phyloP scores from a whole-genome alignment of 2,888 invertebrate species.

The Aspidiotus destructor region DNA sequence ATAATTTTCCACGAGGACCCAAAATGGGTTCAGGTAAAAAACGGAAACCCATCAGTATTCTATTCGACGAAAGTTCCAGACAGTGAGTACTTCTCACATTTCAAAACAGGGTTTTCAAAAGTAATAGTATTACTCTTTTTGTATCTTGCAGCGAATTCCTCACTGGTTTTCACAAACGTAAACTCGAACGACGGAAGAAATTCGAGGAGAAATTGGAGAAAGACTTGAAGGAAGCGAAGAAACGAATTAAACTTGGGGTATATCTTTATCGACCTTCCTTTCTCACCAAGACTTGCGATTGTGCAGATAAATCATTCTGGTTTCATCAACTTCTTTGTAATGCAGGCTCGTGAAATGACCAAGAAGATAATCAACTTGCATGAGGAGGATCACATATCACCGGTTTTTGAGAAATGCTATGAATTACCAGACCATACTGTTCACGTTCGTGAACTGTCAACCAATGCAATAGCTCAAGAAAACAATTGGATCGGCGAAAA shows the following conservation, averaged over 20 bases:
- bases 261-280: too few species aligned
- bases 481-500: constrained; percentile 65
- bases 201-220: constrained; percentile 62
- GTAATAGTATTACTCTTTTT: neutral
- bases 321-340: constrained; percentile 36
- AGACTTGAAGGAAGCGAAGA: constrained; percentile 64
- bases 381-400: constrained; percentile 61
- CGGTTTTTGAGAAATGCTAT: constrained; percentile 51
- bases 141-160: constrained; percentile 58
- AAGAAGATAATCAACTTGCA: constrained; percentile 62
- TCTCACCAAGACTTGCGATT: neutral
- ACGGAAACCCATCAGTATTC: neutral
- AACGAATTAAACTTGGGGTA: constrained; percentile 64
- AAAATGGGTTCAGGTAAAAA: too few species aligned
- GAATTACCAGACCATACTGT: constrained; percentile 69
- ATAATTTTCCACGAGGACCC: too few species aligned
- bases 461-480: constrained; percentile 58
- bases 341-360: constrained; percentile 56
- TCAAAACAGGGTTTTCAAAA: neutral
- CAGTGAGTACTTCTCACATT: constrained; percentile 43
- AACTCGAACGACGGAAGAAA: constrained; percentile 62
- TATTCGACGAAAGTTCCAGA: constrained; percentile 52
- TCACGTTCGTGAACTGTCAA: constrained; percentile 63
- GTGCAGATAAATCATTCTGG: neutral
- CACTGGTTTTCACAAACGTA: constrained; percentile 71